These are phyloP conservation scores for Autographa gamma DNA, from an alignment of 2,888 invertebrate species.

Conservation along the genomic window DNA sequence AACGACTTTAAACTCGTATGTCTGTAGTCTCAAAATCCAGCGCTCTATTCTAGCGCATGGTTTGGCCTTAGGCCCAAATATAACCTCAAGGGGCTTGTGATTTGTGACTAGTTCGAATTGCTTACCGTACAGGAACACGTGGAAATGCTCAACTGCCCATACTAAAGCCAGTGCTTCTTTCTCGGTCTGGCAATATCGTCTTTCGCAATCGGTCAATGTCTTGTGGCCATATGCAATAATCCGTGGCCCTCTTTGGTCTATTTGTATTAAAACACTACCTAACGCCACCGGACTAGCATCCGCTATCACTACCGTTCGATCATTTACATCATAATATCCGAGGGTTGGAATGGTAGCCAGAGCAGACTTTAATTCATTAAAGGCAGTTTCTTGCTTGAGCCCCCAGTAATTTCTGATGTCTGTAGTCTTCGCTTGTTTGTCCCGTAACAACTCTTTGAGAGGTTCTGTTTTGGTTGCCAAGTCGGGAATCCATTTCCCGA, in stretches of 20 bases:
- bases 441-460: constrained; percentile 15
- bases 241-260: constrained; percentile 25
- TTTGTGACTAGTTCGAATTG: too few species aligned
- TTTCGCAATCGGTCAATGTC: constrained; percentile 52
- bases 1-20: constrained; percentile 41
- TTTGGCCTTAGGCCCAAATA: too few species aligned
- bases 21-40: not conserved
- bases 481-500: too few species aligned
- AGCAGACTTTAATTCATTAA: not conserved
- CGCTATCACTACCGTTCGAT: constrained; percentile 43
- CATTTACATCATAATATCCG: constrained; percentile 42
- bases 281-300: constrained; percentile 51
- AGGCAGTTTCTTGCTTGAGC: not conserved
- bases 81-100: too few species aligned
- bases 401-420: not conserved
- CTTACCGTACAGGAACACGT: too few species aligned
- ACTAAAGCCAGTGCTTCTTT: not conserved
- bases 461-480: constrained; percentile 9
- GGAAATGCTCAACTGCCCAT: too few species aligned
- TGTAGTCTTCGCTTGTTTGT: constrained; percentile 52
- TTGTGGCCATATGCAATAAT: constrained; percentile 47
- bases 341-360: constrained; percentile 11
- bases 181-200: constrained; percentile 40
- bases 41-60: too few species aligned
- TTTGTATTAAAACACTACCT: constrained; percentile 43